Conservation (phyloP, 2,888 invertebrate genomes). For the Melanotus villosus region DNA sequence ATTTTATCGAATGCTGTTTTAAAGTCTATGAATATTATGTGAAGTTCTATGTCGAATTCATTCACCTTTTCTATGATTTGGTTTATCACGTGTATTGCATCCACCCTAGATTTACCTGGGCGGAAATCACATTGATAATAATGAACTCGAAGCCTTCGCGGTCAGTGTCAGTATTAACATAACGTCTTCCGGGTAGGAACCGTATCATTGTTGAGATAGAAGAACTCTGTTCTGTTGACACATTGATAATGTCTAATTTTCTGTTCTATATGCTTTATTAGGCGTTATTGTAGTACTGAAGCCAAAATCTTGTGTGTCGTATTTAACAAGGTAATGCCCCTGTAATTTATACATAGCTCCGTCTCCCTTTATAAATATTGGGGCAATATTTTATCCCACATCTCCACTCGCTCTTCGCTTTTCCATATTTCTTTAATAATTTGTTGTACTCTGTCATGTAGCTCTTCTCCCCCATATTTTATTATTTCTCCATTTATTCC, state of each 20-base stretch:
- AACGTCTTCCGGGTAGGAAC: too few species aligned
- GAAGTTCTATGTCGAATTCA: conserved; percentile 1
- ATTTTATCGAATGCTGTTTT: conserved; percentile 1
- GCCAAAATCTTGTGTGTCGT: not conserved
- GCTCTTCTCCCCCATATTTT: conserved; percentile 13
- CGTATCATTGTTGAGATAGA: too few species aligned
- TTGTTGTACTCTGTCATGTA: not conserved
- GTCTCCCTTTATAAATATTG: not conserved
- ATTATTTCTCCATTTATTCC: conserved; percentile 17
- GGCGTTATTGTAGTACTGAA: too few species aligned
- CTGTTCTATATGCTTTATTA: too few species aligned
- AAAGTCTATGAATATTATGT: conserved; percentile 6
- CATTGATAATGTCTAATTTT: too few species aligned
- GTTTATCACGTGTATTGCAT: conserved; percentile 21
- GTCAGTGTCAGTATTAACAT: too few species aligned
- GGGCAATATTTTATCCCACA: not conserved
- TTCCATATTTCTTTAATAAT: conserved; percentile 9
- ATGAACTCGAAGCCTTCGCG: too few species aligned
- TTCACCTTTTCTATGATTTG: conserved; percentile 24
- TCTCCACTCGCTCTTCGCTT: not conserved
- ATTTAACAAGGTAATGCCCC: not conserved
- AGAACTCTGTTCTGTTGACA: too few species aligned
- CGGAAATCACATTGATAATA: conserved; percentile 22
- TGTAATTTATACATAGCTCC: conserved; percentile 8
- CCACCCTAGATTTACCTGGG: conserved; percentile 11